These are phyloP conservation scores for Drosophila hydei DNA, from an alignment of 1,140 invertebrate genomes.

Conservation along the genomic window DNA sequence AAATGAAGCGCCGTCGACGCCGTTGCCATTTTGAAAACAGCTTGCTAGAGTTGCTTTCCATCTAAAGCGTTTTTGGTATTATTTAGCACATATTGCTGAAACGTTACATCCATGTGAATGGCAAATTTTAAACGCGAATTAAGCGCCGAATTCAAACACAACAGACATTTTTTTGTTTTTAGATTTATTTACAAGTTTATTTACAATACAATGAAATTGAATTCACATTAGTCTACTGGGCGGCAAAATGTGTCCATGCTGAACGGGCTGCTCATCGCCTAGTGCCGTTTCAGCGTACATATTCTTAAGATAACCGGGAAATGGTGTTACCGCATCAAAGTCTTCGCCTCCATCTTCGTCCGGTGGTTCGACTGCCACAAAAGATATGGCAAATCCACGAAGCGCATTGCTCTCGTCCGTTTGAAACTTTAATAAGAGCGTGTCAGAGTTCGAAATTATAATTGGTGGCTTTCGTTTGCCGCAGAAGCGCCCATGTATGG, in stretches of 20 bases:
- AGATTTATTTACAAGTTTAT: slow-evolving; percentile 61
- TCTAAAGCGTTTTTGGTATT: slow-evolving; percentile 32
- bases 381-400: slow-evolving; percentile 96
- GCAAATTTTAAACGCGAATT: background rate
- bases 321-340: slow-evolving; percentile 74
- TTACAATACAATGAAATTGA: slow-evolving; percentile 50
- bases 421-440: slow-evolving; percentile 93
- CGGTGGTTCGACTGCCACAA: slow-evolving; percentile 88
- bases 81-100: slow-evolving; percentile 5
- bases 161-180: slow-evolving; percentile 16
- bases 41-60: slow-evolving; percentile 34
- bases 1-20: slow-evolving; percentile 56
- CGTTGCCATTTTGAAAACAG: slow-evolving; percentile 49
- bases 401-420: slow-evolving; percentile 95
- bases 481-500: slow-evolving; percentile 78
- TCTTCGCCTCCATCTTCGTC: slow-evolving; percentile 71
- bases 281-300: slow-evolving; percentile 66
- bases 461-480: slow-evolving; percentile 89
- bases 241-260: slow-evolving; percentile 35
- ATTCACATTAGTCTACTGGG: slow-evolving; percentile 46
- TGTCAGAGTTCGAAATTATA: slow-evolving; percentile 94
- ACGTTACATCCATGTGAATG: background rate
- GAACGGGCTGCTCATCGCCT: background rate
- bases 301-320: slow-evolving; percentile 80
- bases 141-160: background rate